Percentiles rank a stretch among this genome's conserved stretches.
These are phyloP conservation scores for Apostichopus japonicus DNA, from an alignment of 35 echinoderm and acorn worm species.

Conservation along the genomic window DNA sequence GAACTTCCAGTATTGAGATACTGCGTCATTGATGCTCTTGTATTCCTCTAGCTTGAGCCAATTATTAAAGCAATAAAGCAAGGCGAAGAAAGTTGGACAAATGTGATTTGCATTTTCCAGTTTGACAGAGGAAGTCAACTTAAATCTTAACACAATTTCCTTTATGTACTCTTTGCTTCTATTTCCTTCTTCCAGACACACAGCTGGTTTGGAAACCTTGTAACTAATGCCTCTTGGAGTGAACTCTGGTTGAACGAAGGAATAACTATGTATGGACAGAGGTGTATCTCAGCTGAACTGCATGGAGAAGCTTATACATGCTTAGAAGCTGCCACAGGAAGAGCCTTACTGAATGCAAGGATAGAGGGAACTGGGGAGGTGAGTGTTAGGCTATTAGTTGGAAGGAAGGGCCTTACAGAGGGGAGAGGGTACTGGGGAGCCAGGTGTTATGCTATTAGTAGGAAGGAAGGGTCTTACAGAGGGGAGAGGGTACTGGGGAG, in stretches of 20 bases:
- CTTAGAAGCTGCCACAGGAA: constrained; percentile 65
- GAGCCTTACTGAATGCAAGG: constrained; percentile 52
- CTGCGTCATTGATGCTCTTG: no score
- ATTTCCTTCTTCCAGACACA: constrained; percentile 55
- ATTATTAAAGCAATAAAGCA: no score
- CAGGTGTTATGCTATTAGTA: not conserved
- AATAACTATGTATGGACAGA: constrained; percentile 85
- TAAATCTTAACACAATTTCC: no score
- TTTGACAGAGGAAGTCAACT: no score
- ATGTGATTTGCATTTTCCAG: no score
- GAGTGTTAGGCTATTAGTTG: not conserved
- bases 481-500: no score
- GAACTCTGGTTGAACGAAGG: constrained; percentile 88
- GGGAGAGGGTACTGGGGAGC: not conserved
- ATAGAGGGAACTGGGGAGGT: constrained; percentile 69
- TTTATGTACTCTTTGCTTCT: no score
- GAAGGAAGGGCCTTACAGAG: not conserved
- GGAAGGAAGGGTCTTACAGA: constrained; percentile 56
- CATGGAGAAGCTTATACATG: constrained; percentile 66
- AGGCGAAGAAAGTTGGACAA: no score
- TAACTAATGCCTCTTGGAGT: constrained; percentile 85
- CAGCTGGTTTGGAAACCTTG: constrained; percentile 91
- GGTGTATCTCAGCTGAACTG: constrained; percentile 66
- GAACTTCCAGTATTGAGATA: no score
- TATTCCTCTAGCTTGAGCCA: no score